These are phyloP conservation scores for Zonotrichia albicollis DNA, from an alignment of 2,797 vertebrate genomes.

Conservation along the genomic window DNA sequence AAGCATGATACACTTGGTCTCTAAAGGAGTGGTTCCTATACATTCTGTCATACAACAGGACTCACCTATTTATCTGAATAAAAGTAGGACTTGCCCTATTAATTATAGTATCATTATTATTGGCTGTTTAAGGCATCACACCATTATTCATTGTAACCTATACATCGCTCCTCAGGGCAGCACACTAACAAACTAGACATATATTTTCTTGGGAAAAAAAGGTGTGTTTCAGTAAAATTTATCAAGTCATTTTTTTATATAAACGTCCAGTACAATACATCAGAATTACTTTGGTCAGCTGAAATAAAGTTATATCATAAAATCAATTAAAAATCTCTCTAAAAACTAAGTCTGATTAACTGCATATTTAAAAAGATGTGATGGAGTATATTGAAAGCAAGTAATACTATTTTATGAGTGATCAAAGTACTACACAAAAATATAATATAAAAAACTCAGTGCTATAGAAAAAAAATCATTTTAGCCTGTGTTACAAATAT, in stretches of 20 bases:
- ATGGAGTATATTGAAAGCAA: not conserved
- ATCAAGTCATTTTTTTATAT: not conserved
- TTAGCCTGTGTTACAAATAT: not conserved
- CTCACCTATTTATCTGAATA: not conserved
- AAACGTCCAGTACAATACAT: not conserved
- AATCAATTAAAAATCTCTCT: not conserved
- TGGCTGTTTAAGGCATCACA: not conserved
- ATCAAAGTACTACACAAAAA: not conserved
- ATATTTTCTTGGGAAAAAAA: not conserved
- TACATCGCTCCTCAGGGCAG: not conserved
- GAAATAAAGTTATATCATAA: not conserved
- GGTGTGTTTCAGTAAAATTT: not conserved
- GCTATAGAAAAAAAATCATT: not conserved
- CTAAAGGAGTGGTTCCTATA: slow-evolving; percentile 15
- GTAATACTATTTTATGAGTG: not conserved
- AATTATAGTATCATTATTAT: slow-evolving; percentile 42
- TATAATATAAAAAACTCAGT: not conserved
- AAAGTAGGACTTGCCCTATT: not conserved
- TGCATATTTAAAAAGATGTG: not conserved
- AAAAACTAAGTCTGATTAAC: not conserved
- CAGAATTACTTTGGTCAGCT: not conserved
- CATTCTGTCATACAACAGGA: not conserved
- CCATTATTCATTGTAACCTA: not conserved
- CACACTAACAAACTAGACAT: not conserved
- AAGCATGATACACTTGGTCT: not conserved